Evolutionary conservation across 2,888 invertebrate species (phyloP).

Genomic region (Ephialtes manifestator): DNA sequence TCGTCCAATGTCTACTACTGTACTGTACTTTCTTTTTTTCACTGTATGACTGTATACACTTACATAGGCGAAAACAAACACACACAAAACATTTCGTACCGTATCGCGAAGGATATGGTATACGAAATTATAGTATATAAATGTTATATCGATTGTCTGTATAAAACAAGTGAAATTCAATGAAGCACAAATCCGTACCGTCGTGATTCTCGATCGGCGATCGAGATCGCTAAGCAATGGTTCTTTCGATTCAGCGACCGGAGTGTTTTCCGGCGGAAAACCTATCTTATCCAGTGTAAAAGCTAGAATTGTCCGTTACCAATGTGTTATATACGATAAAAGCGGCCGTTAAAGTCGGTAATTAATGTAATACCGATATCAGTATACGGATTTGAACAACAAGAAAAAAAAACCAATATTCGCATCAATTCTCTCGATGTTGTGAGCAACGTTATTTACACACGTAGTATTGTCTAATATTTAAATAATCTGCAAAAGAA

Average conservation of each 20-base stretch:
- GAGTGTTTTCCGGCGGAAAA: neutral
- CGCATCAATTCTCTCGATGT: constrained; percentile 77
- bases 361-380: constrained; percentile 48
- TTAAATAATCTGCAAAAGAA: constrained; percentile 78
- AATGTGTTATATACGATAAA: constrained; percentile 47
- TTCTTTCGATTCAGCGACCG: constrained; percentile 7
- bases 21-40: constrained; percentile 37
- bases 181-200: constrained; percentile 36
- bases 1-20: constrained; percentile 36
- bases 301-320: constrained; percentile 58
- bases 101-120: constrained; percentile 30
- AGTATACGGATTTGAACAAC: constrained; percentile 37
- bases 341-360: constrained; percentile 17
- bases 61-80: constrained; percentile 19
- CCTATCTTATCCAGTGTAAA: constrained; percentile 40
- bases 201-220: constrained; percentile 5
- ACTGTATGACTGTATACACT: constrained; percentile 41
- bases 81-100: constrained; percentile 17
- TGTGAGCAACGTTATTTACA: constrained; percentile 80
- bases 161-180: constrained; percentile 40
- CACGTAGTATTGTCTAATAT: constrained; percentile 80
- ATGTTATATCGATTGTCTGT: constrained; percentile 37
- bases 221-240: constrained; percentile 1
- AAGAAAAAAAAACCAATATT: constrained; percentile 29
- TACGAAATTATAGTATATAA: constrained; percentile 46